Base-by-base conservation (phyloP, 2,113 vertebrate genomes). In the Paramisgurnus dabryanus region DNA sequence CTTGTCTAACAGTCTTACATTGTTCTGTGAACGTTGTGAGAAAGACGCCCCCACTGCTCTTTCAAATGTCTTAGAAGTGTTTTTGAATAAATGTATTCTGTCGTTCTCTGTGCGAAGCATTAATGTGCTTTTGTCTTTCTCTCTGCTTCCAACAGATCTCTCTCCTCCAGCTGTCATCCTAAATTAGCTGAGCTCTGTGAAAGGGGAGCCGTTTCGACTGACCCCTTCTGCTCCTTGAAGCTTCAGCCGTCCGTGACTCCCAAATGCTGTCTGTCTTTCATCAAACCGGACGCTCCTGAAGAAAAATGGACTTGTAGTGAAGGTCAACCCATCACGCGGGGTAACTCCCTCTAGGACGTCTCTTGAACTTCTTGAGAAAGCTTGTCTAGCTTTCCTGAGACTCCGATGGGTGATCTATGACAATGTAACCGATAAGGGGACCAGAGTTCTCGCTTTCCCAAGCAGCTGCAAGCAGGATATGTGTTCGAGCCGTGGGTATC, bases 401-500 rank as follows among this genome's bases (percentile, higher is more conserved):
- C 76, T 65, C 70, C 80, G 70, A 82, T 86, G 87, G 85, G 86
- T 82, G 78, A 83, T 85, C 84, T 87, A 83, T 87, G 70, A 91
- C 84, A 63, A 93, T 94, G 92, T 91, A 87, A 93, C 89, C 87
- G 83, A 86, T 85, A 85, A 66, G 82, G 68, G 9, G 82, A 84
- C 78, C 85, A 40, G 82, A 72, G 85, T 86, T 88, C 85, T 86
- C 83, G 81, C 86, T 92, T 89, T 86, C 85, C 77, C 82, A 84
- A 82, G 82, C 41, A 65, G 89, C 85, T 80, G 79, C 83, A 82
- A 80, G 79, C 84, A 91, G 92, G 92, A 93, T 92, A 96, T 97
- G 95, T 96, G 92, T 78, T 92, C 92, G 88, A 93, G 93, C 80
- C 92, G 91, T 84, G 86, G 55, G 88, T 73, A 92, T 93, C 81